These are phyloP conservation scores for Parascotia fuliginaria DNA, from an alignment of 2,888 invertebrate species.

Conservation along the genomic window DNA sequence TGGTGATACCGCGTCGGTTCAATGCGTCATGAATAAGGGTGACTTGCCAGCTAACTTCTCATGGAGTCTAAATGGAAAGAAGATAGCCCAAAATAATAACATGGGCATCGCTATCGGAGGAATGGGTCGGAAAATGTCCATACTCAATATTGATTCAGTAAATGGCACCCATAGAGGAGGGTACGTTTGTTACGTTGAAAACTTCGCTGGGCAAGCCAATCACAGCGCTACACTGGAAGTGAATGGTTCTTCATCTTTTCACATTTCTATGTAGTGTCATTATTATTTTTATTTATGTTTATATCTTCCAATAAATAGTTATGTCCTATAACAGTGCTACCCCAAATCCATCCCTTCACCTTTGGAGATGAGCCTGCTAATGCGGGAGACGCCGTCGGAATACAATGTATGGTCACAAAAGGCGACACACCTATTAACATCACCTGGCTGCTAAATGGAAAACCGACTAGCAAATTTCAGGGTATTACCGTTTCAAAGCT, in stretches of 20 bases:
- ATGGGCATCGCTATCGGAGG: constrained; percentile 87
- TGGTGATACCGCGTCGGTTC: constrained; percentile 90
- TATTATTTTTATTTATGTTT: constrained; percentile 34
- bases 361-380: constrained; percentile 92
- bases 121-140: constrained; percentile 87
- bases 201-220: constrained; percentile 88
- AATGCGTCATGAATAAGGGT: constrained; percentile 91
- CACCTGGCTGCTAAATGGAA: constrained; percentile 90
- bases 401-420: constrained; percentile 90
- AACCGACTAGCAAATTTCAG: constrained; percentile 78
- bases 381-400: constrained; percentile 90
- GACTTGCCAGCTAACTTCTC: constrained; percentile 91
- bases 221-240: constrained; percentile 89
- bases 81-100: constrained; percentile 81
- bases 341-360: constrained; percentile 90
- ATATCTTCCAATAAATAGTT: constrained; percentile 2
- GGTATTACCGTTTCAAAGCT: constrained; percentile 86
- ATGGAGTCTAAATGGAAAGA: constrained; percentile 87
- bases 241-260: constrained; percentile 85
- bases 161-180: constrained; percentile 90
- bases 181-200: constrained; percentile 90
- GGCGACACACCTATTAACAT: constrained; percentile 92
- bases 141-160: constrained; percentile 89
- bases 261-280: constrained; percentile 43
- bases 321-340: constrained; percentile 84